These are phyloP conservation scores for Myotis yumanensis DNA, from an alignment of 2,113 vertebrate genomes.

Conservation along the genomic window DNA sequence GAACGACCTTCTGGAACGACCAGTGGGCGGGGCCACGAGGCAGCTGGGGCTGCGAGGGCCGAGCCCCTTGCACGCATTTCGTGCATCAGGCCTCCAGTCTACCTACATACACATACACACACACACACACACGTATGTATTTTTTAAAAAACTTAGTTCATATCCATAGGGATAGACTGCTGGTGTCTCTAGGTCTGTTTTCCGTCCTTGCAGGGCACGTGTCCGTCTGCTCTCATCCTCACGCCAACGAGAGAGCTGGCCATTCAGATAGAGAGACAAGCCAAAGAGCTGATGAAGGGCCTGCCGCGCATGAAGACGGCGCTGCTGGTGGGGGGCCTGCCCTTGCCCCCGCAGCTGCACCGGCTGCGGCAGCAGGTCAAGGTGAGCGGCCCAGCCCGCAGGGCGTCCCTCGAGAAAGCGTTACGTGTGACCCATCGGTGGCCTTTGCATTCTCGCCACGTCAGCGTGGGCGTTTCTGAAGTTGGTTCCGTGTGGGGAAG, in stretches of 20 bases:
- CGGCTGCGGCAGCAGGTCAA: slow-evolving; percentile 93
- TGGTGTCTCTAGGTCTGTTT: neutral
- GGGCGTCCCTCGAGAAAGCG: neutral
- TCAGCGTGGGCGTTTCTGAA: neutral
- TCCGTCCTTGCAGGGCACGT: slow-evolving; percentile 71
- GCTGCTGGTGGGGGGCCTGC: slow-evolving; percentile 95
- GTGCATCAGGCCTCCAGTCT: too few relatives aligned
- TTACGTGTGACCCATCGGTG: neutral
- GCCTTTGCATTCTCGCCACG: neutral
- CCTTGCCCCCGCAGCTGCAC: slow-evolving; percentile 93
- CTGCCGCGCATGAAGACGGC: slow-evolving; percentile 94
- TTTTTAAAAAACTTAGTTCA: too few relatives aligned
- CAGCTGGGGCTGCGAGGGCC: too few relatives aligned
- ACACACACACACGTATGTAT: too few relatives aligned
- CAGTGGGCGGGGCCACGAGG: too few relatives aligned
- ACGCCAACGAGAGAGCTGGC: slow-evolving; percentile 96
- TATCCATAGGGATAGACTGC: fast-evolving
- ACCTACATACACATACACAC: too few relatives aligned
- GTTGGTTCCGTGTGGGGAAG: neutral
- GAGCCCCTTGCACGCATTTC: too few relatives aligned
- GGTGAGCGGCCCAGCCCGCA: slow-evolving; percentile 78
- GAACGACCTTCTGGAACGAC: too few relatives aligned
- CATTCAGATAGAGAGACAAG: slow-evolving; percentile 95
- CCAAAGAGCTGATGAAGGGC: slow-evolving; percentile 92
- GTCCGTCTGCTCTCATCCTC: slow-evolving; percentile 89